Percentiles rank a stretch among this genome's conserved stretches.
Conservation (phyloP, 2,797 vertebrate species). For the Xiphorhynchus erythropygius region DNA sequence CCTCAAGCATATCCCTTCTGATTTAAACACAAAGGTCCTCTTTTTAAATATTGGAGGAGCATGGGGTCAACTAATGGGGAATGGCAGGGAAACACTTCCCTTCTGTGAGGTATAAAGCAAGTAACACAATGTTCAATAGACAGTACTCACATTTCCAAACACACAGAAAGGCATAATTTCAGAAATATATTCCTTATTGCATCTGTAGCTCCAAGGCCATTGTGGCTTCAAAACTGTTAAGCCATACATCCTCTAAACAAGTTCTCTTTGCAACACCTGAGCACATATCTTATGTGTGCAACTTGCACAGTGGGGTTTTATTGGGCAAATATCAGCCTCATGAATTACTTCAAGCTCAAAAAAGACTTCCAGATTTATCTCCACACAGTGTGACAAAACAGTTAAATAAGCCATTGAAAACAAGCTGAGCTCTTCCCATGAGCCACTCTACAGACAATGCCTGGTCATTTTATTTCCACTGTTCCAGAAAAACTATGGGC, state of each 20-base stretch:
- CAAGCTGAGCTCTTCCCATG: not conserved
- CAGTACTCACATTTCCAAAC: not conserved
- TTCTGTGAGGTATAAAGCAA: not conserved
- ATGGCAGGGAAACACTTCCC: not conserved
- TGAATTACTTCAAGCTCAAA: not conserved
- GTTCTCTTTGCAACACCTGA: not conserved
- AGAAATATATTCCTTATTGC: not conserved
- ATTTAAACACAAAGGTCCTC: not conserved
- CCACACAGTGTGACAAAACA: not conserved
- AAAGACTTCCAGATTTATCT: fast-evolving
- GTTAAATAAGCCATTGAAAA: not conserved
- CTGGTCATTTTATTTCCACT: not conserved
- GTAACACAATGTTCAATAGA: not conserved
- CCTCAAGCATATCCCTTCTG: fast-evolving
- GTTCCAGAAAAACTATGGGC: not conserved
- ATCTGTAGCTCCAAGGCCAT: not conserved
- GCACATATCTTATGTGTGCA: fast-evolving
- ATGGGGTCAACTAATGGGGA: not conserved
- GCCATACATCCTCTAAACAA: not conserved
- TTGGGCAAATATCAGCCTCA: not conserved
- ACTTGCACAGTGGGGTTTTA: not conserved
- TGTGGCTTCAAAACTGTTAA: not conserved
- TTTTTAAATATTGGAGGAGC: not conserved
- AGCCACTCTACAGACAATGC: not conserved
- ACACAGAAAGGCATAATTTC: not conserved